A percentile compares a stretch with the other conserved stretches of the same genome.
These are phyloP conservation scores for Synanthedon vespiformis DNA, from an alignment of 2,888 invertebrate genomes.

Conservation along the genomic window DNA sequence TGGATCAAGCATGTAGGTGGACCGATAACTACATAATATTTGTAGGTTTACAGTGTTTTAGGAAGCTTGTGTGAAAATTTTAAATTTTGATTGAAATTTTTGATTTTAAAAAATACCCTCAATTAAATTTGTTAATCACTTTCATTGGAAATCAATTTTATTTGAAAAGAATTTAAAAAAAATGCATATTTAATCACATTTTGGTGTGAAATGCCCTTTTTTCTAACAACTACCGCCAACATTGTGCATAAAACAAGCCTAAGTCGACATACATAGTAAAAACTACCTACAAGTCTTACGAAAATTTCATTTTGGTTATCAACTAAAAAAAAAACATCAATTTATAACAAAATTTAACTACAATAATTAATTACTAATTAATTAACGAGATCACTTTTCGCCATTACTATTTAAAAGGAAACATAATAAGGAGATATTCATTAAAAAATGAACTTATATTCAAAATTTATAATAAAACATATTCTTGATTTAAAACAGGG, in stretches of 20 bases:
- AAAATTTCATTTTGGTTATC: background rate
- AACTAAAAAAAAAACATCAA: background rate
- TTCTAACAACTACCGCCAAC: background rate
- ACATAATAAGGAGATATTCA: no score
- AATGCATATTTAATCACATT: no score
- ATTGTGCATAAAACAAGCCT: background rate
- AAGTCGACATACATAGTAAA: background rate
- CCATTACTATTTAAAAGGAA: no score
- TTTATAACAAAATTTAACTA: background rate
- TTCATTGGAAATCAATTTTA: no score
- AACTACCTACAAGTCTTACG: background rate
- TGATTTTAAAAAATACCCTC: no score
- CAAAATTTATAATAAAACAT: no score
- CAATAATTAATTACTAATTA: background rate
- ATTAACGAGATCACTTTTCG: no score
- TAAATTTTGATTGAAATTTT: background rate
- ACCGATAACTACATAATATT: background rate
- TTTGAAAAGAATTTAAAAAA: no score
- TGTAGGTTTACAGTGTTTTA: background rate
- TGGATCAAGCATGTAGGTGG: background rate
- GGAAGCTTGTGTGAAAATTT: background rate
- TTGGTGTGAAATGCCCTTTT: background rate
- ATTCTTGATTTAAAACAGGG: no score
- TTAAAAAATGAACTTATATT: no score
- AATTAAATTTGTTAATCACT: no score